These are phyloP conservation scores for Dromiciops gliroides DNA, from an alignment of 2,113 vertebrate genomes.

Conservation along the genomic window DNA sequence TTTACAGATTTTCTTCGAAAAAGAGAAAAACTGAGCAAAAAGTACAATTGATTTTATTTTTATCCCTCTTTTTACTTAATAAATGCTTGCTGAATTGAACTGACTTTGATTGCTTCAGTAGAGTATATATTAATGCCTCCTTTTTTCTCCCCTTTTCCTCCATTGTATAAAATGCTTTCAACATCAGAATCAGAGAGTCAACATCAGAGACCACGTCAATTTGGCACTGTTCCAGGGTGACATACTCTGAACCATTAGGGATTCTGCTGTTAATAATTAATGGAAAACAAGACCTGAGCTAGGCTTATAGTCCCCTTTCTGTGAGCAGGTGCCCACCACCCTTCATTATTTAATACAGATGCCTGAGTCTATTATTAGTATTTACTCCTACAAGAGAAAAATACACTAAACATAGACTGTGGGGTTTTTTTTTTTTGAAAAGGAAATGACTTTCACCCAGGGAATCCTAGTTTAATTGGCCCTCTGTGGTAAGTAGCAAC, in stretches of 20 bases:
- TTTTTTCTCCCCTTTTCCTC: not conserved
- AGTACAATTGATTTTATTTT: not conserved
- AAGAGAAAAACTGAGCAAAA: conserved; percentile 18
- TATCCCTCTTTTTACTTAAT: not conserved
- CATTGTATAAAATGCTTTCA: not conserved
- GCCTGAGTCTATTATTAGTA: not conserved
- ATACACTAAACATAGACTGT: conserved; percentile 3
- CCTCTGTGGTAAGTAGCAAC: conserved; percentile 40
- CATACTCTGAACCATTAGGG: not conserved
- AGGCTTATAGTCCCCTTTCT: not conserved
- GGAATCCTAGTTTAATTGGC: conserved; percentile 49
- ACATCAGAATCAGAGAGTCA: conserved; percentile 1
- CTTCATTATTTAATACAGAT: conserved; percentile 28
- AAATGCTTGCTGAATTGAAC: not conserved
- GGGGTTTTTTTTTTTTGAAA: conserved; percentile 32
- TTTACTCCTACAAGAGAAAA: not conserved
- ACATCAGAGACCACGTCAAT: not conserved
- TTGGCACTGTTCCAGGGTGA: not conserved
- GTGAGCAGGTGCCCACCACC: not conserved
- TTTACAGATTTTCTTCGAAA: conserved; percentile 30
- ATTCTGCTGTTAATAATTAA: not conserved
- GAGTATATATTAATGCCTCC: not conserved
- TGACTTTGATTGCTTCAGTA: not conserved
- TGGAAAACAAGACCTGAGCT: conserved; percentile 25
- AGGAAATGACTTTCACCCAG: conserved; percentile 12